Evolutionary conservation across 2,888 invertebrate genomes (phyloP).

Genomic region (Drosophila mayaguana): DNA sequence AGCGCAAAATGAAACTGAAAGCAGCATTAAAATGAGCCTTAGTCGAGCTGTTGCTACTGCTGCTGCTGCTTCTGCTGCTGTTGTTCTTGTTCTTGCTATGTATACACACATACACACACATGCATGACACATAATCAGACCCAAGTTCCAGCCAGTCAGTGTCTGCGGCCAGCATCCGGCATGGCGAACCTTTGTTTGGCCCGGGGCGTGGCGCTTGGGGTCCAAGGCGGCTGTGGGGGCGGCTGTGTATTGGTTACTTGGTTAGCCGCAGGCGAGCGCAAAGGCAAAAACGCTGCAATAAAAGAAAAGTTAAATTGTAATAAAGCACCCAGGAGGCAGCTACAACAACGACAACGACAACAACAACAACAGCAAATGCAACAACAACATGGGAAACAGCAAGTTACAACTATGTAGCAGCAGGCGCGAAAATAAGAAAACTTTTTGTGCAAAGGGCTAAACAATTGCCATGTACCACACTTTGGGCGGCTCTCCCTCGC

Average conservation of each 20-base stretch:
- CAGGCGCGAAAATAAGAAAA: constrained; percentile 71
- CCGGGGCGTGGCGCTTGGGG: constrained; percentile 22
- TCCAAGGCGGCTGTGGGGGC: constrained; percentile 3
- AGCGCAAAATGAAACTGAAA: constrained; percentile 48
- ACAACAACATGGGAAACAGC: constrained; percentile 21
- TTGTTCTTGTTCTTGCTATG: constrained; percentile 15
- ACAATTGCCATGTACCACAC: constrained; percentile 59
- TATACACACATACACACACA: constrained; percentile 19
- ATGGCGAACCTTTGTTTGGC: constrained; percentile 30
- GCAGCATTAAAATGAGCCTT: constrained; percentile 56
- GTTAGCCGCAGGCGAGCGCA: constrained; percentile 65
- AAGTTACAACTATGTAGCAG: constrained; percentile 41
- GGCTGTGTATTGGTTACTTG: constrained; percentile 40
- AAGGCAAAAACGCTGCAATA: constrained; percentile 72
- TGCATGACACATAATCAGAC: constrained; percentile 57
- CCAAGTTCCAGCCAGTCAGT: constrained; percentile 42
- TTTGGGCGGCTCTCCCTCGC: background rate
- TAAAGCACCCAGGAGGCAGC: constrained; percentile 69
- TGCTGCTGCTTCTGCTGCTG: constrained; percentile 11
- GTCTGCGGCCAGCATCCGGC: constrained; percentile 33
- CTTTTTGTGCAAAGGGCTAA: constrained; percentile 60
- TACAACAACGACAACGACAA: constrained; percentile 27
- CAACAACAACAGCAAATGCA: constrained; percentile 28
- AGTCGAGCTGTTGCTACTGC: constrained; percentile 17
- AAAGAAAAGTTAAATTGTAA: constrained; percentile 79